Evolutionary conservation across 2,113 vertebrate species (phyloP), one percentile per base, ranked within the genome.

Genomic region (Tretioscincus oriximinensis): DNA sequence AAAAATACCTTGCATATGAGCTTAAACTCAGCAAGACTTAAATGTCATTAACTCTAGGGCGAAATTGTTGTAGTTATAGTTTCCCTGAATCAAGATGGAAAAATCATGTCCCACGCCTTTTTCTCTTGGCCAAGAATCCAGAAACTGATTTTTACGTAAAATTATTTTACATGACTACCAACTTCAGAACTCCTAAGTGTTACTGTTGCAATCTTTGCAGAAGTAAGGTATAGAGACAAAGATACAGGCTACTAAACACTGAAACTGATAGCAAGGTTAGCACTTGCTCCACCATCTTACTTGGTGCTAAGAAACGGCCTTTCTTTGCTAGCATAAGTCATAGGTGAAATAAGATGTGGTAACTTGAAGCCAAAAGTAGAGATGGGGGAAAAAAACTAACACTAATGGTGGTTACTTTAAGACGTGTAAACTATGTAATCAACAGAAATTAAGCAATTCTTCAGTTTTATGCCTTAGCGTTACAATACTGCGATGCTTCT

Each of bases 401-500:
- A 73, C 45, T 16, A 12, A 49, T 21, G 70, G 84, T 58, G 78
- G 76, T 14, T 0, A 1, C 0, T 73, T 84, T 88, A 83, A 84
- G 70, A 49, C 29, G 35, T 69, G 24, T 26, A 49, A 6, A 61
- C 58, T 75, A 77, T 18, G 45, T 21, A 22, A 69, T 63, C 28
- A 63, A 2, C 10, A 64, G 24, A 68, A 21, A 21, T 21, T 31
- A 2, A 24, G 16, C 14, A 45, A n/a, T n/a, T 4, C 22, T 70
- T 69, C 20, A 65, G 73, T 22, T 60, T 16, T 47, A 1, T 81
- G 22, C 18, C 54, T 31, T 29, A 51, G 49, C 78, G 12, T 51
- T 51, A 51, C 49, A 51, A 51, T 58, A 58, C 74, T 85, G 85
- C 41, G 35, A 51, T 31, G 66, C 87, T 76, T 88, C 45, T 77